These are phyloP conservation scores for Urocolius indicus DNA, from an alignment of 2,113 vertebrate species.

Conservation along the genomic window DNA sequence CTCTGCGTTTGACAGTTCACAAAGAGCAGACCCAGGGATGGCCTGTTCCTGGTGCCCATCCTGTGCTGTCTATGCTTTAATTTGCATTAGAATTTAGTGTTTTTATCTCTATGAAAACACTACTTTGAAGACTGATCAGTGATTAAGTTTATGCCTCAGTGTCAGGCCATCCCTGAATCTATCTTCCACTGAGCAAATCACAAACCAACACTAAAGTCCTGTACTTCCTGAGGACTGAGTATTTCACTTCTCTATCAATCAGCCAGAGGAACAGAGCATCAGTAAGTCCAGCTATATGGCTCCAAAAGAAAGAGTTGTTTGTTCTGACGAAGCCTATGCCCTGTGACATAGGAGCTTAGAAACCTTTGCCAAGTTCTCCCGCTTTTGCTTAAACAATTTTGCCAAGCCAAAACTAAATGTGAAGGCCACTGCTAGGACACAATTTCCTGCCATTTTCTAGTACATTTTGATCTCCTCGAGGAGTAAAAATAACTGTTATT, in stretches of 20 bases:
- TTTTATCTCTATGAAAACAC: background rate
- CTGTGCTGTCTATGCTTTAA: background rate
- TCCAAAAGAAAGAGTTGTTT: background rate
- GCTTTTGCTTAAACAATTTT: background rate
- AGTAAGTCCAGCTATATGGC: background rate
- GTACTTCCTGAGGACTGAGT: rapidly evolving
- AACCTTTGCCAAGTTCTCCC: background rate
- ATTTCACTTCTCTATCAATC: background rate
- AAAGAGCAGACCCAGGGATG: background rate
- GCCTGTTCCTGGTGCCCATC: background rate
- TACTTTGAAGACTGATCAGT: background rate
- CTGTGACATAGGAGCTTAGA: background rate
- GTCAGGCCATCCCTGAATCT: background rate
- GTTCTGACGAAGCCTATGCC: background rate
- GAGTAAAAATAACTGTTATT: background rate
- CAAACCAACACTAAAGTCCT: too few species aligned
- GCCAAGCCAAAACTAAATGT: background rate
- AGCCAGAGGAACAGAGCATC: background rate
- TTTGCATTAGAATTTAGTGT: background rate
- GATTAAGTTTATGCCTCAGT: background rate
- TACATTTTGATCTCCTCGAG: background rate
- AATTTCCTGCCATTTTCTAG: background rate
- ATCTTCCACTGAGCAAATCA: background rate
- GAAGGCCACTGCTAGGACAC: background rate
- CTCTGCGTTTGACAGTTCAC: background rate